Base-by-base conservation (phyloP, 2,888 invertebrate genomes). In the Cataglyphis altisquamis region DNA sequence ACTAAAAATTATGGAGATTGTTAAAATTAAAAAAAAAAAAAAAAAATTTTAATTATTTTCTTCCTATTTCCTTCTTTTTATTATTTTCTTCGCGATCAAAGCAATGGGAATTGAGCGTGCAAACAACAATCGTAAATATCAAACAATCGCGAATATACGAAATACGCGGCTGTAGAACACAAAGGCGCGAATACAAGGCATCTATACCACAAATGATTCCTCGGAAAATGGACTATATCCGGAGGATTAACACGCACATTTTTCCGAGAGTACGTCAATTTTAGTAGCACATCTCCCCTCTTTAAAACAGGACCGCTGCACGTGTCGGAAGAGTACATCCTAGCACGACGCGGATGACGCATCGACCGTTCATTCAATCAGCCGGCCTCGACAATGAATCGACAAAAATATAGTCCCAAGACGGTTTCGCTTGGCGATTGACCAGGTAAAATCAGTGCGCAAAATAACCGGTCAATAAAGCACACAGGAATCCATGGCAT, bases 401-500 rank as follows among this genome's bases (percentile, higher is more conserved):
- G 75, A 55, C 18, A 21, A 15, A 18, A 41, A 48, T 25, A 21
- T 52, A 15, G n/a, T 6, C 52, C n/a, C 41, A 48, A n/a, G 48
- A 63, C 55, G 70, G 36, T 29, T 15, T 64, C 39, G 72, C n/a
- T 70, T 66, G 67, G 78, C 84, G 83, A 39, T 82, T 68, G 78
- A 85, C 85, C 82, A 84, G 82, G 48, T 55, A 80, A n/a, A 1
- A n/a, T 84, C 78, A 62, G 67, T 67, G 67, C 77, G 84, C 57
- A 80, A 90, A 90, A 88, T 90, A 90, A 86, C 84, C 62, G 57
- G 80, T 3, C 77, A 84, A 77, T 83, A 86, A 85, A 86, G 60
- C 81, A 72, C 41, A 8, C 63, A 55, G 32, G 88, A 82, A 89
- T 90, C 68, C 67, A 3, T 32, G 87, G 88, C 70, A 88, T 89